A percentile compares a stretch with the other conserved stretches of the same genome.
Evolutionary conservation across 2,113 vertebrate species (phyloP).

Genomic region (Epinephelus fuscoguttatus): DNA sequence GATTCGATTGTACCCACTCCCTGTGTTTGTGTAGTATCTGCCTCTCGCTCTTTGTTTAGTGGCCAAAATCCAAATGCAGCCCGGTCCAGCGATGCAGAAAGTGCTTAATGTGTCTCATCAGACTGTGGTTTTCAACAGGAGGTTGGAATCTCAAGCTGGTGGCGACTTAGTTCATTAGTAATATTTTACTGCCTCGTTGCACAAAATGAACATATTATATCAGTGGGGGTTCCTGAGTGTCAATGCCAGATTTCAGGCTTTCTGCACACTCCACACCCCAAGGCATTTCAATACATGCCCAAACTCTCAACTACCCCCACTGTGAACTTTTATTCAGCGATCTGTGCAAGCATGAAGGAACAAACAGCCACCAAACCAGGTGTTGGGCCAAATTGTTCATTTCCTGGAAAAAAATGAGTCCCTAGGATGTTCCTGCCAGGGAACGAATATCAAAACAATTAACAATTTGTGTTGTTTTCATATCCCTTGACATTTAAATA

Average conservation of each 20-base stretch:
- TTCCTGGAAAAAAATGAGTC: neutral
- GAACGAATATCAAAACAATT: neutral
- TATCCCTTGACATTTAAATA: neutral
- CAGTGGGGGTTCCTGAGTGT: slow-evolving; percentile 9
- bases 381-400: neutral
- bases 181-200: slow-evolving; percentile 26
- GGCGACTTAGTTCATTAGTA: slow-evolving; percentile 21
- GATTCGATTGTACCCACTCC: slow-evolving; percentile 24
- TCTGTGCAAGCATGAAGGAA: slow-evolving; percentile 17
- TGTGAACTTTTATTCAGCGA: slow-evolving; percentile 11
- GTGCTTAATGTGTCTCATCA: slow-evolving; percentile 24
- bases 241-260: slow-evolving; percentile 25
- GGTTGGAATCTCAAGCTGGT: slow-evolving; percentile 16
- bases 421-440: neutral
- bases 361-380: slow-evolving; percentile 5
- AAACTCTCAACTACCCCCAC: neutral
- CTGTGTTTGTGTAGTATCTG: slow-evolving; percentile 19
- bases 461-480: neutral
- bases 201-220: slow-evolving; percentile 28
- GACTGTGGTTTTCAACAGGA: slow-evolving; percentile 17
- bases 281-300: slow-evolving; percentile 16
- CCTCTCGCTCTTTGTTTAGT: slow-evolving; percentile 22
- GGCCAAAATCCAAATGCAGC: slow-evolving; percentile 35
- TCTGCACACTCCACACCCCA: neutral
- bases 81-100: slow-evolving; percentile 15